Base-by-base conservation (phyloP, 2,888 invertebrate species). In the Hydrotaea diabolus region DNA sequence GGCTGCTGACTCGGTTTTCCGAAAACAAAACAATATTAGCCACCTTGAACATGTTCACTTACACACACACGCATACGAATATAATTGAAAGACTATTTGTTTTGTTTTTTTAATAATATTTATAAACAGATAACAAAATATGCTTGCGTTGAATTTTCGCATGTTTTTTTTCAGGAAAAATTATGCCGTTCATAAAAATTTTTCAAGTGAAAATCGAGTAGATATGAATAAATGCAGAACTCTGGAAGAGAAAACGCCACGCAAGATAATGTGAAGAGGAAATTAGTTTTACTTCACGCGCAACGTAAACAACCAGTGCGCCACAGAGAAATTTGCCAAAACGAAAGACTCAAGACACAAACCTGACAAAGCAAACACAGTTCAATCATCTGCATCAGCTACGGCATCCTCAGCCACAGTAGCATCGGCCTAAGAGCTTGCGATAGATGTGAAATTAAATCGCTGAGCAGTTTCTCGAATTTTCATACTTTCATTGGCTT, bases 111-210 rank as follows among this genome's bases (percentile, higher is more conserved):
- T 77, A 66, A 36, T 80, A 86, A 87, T 87, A 11, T 59, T 59
- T 21, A 9, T 57, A 0, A 26, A 11, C 26, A 26, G 13, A 26
- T 8, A 23, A 19, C 3, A 55, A 55, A 55, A 31, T 3, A 55
- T 17, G 21, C 86, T n/a, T 2, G 31, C 7, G 19, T 36, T 72
- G 55, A 49, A n/a, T 73, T 71, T 66, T 39, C 74, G 78, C 19
- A 8, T 71, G 77, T 53, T n/a, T 86, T 88, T 89, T 89, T 87
- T 66, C 53, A 36, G 66, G 72, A 59, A 66, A 80, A 83, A 81
- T 81, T 81, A 81, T 78, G 57, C 76, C 57, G 21, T 76, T 76
- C 78, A 75, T 73, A 79, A 79, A 82, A 79, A 85, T 85, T 79
- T 82, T 85, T 85, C 36, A 73, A 82, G 85, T 85, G 85, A 85